Evolutionary conservation across 2,797 vertebrate genomes (phyloP).

Genomic region (Delichon dasypus): DNA sequence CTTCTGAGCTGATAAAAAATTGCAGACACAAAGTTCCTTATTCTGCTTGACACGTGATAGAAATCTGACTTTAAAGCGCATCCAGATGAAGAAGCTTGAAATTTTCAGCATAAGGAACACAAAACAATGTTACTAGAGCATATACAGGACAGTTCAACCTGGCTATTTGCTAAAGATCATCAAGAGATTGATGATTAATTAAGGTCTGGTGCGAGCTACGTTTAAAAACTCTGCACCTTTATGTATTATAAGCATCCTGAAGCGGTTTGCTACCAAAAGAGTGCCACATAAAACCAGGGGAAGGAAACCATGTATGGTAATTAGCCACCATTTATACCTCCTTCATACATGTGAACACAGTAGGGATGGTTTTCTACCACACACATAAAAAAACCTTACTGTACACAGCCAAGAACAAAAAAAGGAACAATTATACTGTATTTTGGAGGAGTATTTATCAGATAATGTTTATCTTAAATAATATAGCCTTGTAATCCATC

Average conservation of each 20-base stretch:
- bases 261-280: neutral
- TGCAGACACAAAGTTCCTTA: neutral
- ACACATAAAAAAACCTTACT: neutral
- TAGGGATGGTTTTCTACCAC: neutral
- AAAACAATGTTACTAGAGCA: neutral
- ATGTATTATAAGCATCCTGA: neutral
- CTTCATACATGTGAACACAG: neutral
- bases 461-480: neutral
- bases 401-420: neutral
- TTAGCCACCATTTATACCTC: neutral
- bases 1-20: neutral
- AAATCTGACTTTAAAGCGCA: neutral
- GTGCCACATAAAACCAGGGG: neutral
- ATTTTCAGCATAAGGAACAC: neutral
- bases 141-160: neutral
- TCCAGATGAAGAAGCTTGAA: neutral
- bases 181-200: neutral
- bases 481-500: neutral
- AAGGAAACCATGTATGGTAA: neutral
- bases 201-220: neutral
- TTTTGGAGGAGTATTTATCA: neutral
- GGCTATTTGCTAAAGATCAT: neutral
- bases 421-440: neutral
- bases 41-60: neutral
- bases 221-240: neutral